Evolutionary conservation across 2,888 invertebrate genomes (phyloP), one percentile per base, ranked within the genome.

Genomic region (Mystacides longicornis): DNA sequence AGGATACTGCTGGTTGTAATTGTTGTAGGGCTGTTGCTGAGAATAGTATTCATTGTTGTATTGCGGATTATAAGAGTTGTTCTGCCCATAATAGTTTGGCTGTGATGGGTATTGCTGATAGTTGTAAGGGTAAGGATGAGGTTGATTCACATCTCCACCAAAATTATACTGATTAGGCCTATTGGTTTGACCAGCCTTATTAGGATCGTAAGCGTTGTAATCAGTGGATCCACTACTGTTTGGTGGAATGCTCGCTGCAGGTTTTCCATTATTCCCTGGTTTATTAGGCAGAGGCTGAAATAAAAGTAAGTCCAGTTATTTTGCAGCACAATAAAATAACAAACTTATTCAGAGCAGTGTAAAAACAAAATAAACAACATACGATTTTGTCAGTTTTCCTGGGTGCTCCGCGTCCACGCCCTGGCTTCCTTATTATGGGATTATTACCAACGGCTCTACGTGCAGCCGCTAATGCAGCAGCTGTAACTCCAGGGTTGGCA

Each of bases 231-330:
- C 68, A 37, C 70, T 69, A 18, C 71, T 73, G 59, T 75, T 77
- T 20, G 78, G 78, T 18, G 71, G 72, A 61, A 78, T 76, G 18
- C 77, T 75, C 14, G 77, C 77, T 20, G 78, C 77, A 33, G 77
- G 79, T 60, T 78, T 65, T 16, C 52, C 60, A 53, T 54, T 77
- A 62, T 76, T 77, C 11, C 71, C 62, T 23, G 73, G 66, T 50
- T 52, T 55, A 9, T 48, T 51, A 20, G 54, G 42, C 31, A 57
- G 47, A n/a, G 51, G 51, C 55, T 58, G 27, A 43, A 52, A 51
- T 11, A 37, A 37, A 4, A 37, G 14, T 7, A n/a, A n/a, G n/a
- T n/a, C n/a, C n/a, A n/a, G n/a, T n/a, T n/a, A n/a, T n/a, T n/a
- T n/a, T n/a, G n/a, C n/a, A n/a, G n/a, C n/a, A n/a, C n/a, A n/a